phyloP scores from a whole-genome alignment of 1,140 invertebrate genomes.

The Myzus persicae region DNA sequence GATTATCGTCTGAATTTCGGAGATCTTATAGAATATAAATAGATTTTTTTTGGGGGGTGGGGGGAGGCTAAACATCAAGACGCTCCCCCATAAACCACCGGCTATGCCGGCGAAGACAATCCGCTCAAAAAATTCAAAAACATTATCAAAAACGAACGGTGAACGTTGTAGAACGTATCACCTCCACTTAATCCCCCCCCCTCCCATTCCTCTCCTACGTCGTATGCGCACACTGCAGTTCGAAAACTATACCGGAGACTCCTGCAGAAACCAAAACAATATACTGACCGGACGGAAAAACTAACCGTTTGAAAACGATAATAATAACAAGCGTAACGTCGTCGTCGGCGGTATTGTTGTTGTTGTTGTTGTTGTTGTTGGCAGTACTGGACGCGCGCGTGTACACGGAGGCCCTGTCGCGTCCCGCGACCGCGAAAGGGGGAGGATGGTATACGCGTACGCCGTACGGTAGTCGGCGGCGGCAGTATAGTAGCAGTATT shows the following conservation, averaged over 20 bases:
- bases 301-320: neutral
- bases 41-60: neutral
- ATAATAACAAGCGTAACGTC: neutral
- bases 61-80: neutral
- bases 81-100: neutral
- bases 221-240: too few species aligned
- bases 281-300: neutral
- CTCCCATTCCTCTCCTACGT: too few species aligned
- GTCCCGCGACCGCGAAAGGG: constrained; percentile 19
- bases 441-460: too few species aligned
- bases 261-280: too few species aligned
- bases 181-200: too few species aligned
- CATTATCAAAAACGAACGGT: neutral
- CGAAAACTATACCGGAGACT: too few species aligned
- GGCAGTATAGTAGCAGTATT: neutral
- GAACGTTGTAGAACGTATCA: neutral
- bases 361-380: constrained; percentile 25
- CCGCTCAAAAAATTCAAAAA: too few species aligned
- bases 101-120: neutral
- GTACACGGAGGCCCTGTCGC: neutral
- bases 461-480: constrained; percentile 34
- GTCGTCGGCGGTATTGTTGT: neutral
- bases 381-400: constrained; percentile 15
- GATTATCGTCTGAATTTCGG: neutral
- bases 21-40: neutral